Percentiles rank a stretch among this genome's conserved stretches.
Evolutionary conservation across 1,140 invertebrate species (phyloP).

Genomic region (Zaprionus nigranus): DNA sequence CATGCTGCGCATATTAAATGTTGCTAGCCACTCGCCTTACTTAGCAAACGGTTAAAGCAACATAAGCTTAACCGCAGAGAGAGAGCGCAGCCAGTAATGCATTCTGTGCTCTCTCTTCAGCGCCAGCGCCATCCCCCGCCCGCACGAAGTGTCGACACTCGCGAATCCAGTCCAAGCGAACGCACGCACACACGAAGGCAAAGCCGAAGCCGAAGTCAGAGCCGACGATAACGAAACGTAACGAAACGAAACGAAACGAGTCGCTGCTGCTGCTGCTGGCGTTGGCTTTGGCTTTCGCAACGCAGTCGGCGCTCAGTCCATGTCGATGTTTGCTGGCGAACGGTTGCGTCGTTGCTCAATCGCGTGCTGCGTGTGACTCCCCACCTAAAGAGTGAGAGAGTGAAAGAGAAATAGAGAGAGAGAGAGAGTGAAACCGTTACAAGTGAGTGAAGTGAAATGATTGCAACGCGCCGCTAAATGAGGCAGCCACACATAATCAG

Average conservation of each 20-base stretch:
- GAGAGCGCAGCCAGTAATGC: constrained; percentile 5
- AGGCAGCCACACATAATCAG: constrained; percentile 10
- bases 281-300: constrained; percentile 47
- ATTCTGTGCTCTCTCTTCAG: constrained; percentile 16
- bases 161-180: background rate
- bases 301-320: constrained; percentile 63
- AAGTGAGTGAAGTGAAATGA: constrained; percentile 30
- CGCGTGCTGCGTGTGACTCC: constrained; percentile 35
- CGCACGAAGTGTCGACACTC: background rate
- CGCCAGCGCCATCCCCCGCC: constrained; percentile 13
- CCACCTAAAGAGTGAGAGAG: background rate
- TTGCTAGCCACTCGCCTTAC: constrained; percentile 31
- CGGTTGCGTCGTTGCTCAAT: constrained; percentile 63
- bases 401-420: background rate
- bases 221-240: constrained; percentile 3
- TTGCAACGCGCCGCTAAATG: constrained; percentile 21
- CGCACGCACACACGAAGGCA: constrained; percentile 4
- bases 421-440: constrained; percentile 7
- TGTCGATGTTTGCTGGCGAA: constrained; percentile 71
- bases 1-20: constrained; percentile 45
- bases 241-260: constrained; percentile 17
- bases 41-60: constrained; percentile 52
- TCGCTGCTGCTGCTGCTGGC: constrained; percentile 10
- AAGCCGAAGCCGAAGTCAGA: constrained; percentile 5
- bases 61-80: constrained; percentile 12